Evolutionary conservation across 2,888 invertebrate genomes (phyloP).

Genomic region (Latrodectus elegans): DNA sequence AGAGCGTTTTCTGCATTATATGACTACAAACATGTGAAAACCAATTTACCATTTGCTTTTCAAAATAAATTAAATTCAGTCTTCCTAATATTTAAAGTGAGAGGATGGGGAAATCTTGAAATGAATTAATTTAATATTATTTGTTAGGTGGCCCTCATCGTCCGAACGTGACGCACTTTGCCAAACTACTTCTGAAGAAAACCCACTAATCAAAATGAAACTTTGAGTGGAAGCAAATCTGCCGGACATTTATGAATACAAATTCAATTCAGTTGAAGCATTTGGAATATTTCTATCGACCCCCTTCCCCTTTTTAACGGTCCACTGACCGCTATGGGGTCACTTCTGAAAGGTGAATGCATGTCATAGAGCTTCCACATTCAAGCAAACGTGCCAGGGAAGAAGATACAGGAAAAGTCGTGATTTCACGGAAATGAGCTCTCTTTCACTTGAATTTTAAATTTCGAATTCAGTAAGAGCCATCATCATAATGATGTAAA

Average conservation of each 20-base stretch:
- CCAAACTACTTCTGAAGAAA: background rate
- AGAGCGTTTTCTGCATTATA: too few relatives aligned
- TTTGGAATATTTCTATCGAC: background rate
- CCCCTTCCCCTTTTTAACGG: background rate
- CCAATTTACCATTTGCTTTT: too few relatives aligned
- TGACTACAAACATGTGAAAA: too few relatives aligned
- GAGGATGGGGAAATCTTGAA: too few relatives aligned
- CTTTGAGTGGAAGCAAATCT: background rate
- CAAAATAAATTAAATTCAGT: too few relatives aligned
- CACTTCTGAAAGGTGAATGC: background rate
- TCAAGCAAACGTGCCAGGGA: background rate
- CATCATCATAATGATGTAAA: background rate
- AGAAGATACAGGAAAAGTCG: background rate
- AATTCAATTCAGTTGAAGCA: background rate
- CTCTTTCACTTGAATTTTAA: constrained; percentile 1
- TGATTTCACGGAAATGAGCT: background rate
- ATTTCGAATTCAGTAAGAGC: background rate
- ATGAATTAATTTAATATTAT: too few relatives aligned
- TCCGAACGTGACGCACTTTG: background rate
- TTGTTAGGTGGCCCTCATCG: background rate
- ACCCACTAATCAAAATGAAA: constrained; percentile 1
- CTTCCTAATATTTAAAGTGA: too few relatives aligned
- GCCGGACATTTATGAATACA: constrained; percentile 3
- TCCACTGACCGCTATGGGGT: background rate
- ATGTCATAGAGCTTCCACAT: constrained; percentile 2